Conservation (phyloP, 2,113 vertebrate species). For the Chrysemys picta region DNA sequence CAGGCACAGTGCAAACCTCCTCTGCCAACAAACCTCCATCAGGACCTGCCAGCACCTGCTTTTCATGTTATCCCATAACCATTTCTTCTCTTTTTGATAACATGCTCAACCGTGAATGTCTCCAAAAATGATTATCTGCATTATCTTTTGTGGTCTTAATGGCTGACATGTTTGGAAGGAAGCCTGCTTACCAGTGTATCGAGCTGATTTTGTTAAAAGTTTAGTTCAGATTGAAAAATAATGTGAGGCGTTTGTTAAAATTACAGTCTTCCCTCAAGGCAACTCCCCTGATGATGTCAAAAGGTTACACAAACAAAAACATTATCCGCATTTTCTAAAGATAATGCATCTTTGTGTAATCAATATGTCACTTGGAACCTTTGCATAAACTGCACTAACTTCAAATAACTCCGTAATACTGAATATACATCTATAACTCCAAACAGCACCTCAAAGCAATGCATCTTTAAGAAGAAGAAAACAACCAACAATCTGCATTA, state of each 20-base stretch:
- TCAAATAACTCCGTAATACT: not conserved
- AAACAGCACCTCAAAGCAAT: not conserved
- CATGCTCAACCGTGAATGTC: not conserved
- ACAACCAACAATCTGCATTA: not conserved
- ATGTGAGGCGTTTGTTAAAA: not conserved
- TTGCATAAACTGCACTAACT: not conserved
- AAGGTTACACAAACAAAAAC: not conserved
- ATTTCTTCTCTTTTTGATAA: not conserved
- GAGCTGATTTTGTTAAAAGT: not conserved
- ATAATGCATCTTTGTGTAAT: not conserved
- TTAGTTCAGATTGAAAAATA: not conserved
- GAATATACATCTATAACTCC: not conserved
- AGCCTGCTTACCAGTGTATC: not conserved
- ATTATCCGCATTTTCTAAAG: not conserved
- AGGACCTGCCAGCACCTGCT: not conserved
- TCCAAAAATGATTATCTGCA: not conserved
- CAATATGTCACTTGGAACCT: not conserved
- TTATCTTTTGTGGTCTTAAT: constrained; percentile 7
- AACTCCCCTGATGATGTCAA: not conserved
- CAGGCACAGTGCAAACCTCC: not conserved
- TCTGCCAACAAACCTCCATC: not conserved
- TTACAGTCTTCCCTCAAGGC: not conserved
- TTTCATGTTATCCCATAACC: not conserved
- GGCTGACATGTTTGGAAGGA: not conserved
- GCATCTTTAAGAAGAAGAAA: not conserved